These are phyloP conservation scores for Heliothis peltigera DNA, from an alignment of 2,888 invertebrate species.

Conservation along the genomic window DNA sequence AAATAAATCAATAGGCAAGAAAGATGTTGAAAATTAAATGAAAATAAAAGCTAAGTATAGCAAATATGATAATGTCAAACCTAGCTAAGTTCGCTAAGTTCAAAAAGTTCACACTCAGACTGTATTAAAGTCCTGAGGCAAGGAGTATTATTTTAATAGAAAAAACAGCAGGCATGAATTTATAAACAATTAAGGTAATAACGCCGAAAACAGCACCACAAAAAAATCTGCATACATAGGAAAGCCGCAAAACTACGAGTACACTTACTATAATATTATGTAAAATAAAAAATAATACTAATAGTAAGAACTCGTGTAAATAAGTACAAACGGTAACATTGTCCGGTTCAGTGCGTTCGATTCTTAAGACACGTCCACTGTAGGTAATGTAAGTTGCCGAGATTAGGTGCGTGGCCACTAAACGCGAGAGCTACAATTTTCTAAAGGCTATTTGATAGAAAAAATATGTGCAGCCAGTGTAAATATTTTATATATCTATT, in stretches of 20 bases:
- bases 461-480: background rate
- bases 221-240: conserved; percentile 2
- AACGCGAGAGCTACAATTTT: conserved; percentile 47
- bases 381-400: conserved; percentile 83
- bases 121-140: no score
- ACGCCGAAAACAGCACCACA: background rate
- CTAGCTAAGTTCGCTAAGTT: no score
- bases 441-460: background rate
- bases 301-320: conserved; percentile 61
- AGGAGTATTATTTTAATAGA: no score
- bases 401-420: conserved; percentile 78
- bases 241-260: conserved; percentile 6
- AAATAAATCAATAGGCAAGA: background rate
- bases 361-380: conserved; percentile 86
- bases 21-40: no score
- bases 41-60: no score
- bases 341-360: conserved; percentile 83
- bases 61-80: no score
- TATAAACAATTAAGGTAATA: no score
- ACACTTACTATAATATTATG: conserved; percentile 20
- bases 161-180: no score
- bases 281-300: conserved; percentile 39
- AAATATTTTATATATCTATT: background rate
- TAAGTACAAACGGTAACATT: conserved; percentile 84
- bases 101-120: no score